These are phyloP conservation scores for Monopis laevigella DNA, from an alignment of 2,888 invertebrate species.

Conservation along the genomic window DNA sequence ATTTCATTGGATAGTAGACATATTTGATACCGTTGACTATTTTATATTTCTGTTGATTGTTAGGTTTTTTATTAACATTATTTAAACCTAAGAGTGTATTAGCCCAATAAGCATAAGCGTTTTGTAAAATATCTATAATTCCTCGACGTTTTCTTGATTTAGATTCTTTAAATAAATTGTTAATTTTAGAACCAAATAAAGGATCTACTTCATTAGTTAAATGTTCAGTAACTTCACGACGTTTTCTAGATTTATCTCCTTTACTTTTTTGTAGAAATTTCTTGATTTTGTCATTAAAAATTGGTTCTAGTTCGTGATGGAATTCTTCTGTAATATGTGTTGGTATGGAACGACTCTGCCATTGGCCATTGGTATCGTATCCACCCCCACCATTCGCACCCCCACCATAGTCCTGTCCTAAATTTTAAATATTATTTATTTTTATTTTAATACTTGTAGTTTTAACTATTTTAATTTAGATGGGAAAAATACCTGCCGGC, in stretches of 20 bases:
- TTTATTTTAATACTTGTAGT: constrained; percentile 20
- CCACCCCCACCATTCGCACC: constrained; percentile 36
- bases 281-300: no score
- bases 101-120: constrained; percentile 44
- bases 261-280: not conserved
- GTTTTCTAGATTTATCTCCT: not conserved
- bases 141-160: constrained; percentile 40
- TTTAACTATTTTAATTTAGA: constrained; percentile 18
- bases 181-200: no score
- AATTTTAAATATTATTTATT: constrained; percentile 25
- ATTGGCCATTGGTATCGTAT: constrained; percentile 56
- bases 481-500: constrained; percentile 55
- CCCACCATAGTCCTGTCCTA: constrained; percentile 49
- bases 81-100: constrained; percentile 35
- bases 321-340: constrained; percentile 19
- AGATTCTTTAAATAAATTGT: no score
- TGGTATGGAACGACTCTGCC: constrained; percentile 51
- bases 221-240: not conserved
- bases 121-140: constrained; percentile 41
- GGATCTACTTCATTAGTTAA: no score
- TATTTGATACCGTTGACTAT: constrained; percentile 47
- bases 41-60: constrained; percentile 31
- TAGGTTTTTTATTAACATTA: constrained; percentile 27
- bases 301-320: constrained; percentile 20
- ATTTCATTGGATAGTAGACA: constrained; percentile 37